phyloP scores from a whole-genome alignment of 1,140 invertebrate genomes.

The Drosophila neocordata region DNA sequence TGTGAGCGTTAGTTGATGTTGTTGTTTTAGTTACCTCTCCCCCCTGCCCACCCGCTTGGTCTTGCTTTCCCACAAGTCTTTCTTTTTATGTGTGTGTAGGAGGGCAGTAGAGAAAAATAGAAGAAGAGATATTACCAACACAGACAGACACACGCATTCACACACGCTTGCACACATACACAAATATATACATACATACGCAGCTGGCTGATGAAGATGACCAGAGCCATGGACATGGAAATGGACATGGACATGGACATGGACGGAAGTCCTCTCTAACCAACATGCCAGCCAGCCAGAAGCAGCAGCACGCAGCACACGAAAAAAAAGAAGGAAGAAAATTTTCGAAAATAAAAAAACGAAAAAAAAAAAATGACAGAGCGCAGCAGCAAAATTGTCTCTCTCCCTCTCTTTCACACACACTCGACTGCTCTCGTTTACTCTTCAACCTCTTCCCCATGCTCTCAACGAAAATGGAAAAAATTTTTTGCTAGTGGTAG shows the following conservation, averaged over 20 bases:
- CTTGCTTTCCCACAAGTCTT: not conserved
- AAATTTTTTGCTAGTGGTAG: conserved; percentile 56
- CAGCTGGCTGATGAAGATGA: conserved; percentile 77
- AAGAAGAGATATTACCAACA: conserved; percentile 22
- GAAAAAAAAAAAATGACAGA: conserved; percentile 56
- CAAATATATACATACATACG: conserved; percentile 46
- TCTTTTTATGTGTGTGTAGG: conserved; percentile 57
- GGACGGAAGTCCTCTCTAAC: conserved; percentile 76
- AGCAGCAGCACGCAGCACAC: conserved; percentile 69
- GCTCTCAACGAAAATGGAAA: conserved; percentile 44
- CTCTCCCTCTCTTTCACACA: conserved; percentile 25
- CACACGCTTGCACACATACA: conserved; percentile 20
- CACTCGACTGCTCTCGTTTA: not conserved
- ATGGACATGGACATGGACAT: conserved; percentile 50
- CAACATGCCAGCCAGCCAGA: conserved; percentile 48
- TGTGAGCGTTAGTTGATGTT: conserved; percentile 51
- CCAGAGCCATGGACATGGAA: conserved; percentile 56
- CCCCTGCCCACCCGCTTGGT: too few relatives aligned
- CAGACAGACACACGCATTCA: conserved; percentile 27
- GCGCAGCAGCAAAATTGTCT: conserved; percentile 56
- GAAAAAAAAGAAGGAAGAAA: conserved; percentile 59
- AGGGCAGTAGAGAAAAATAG: conserved; percentile 57
- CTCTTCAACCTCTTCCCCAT: conserved; percentile 20
- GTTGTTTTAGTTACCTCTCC: conserved; percentile 49
- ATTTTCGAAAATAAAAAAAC: conserved; percentile 53